phyloP scores from a whole-genome alignment of 2,113 vertebrate species.

The Chaetodon trifascialis region DNA sequence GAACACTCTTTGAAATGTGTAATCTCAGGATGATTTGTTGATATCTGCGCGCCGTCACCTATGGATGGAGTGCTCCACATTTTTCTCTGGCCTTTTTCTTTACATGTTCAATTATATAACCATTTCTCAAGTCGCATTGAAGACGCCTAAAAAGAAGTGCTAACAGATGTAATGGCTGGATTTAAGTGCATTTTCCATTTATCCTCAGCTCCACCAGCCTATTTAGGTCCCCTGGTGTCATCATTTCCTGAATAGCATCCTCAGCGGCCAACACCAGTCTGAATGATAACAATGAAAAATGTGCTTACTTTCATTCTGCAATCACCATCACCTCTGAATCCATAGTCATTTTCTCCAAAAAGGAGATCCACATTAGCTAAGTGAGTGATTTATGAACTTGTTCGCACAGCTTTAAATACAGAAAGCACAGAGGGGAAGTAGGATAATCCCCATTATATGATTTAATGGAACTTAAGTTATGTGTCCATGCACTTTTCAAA shows the following conservation, averaged over 20 bases:
- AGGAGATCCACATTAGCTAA: conserved; percentile 74
- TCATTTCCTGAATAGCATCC: conserved; percentile 68
- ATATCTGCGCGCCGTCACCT: conserved; percentile 32
- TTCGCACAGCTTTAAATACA: conserved; percentile 69
- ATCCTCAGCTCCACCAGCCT: conserved; percentile 30
- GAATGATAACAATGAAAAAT: conserved; percentile 83
- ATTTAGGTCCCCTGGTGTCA: conserved; percentile 57
- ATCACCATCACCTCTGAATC: conserved; percentile 78
- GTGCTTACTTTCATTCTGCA: conserved; percentile 74
- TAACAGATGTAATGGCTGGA: conserved; percentile 45
- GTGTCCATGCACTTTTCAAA: conserved; percentile 18
- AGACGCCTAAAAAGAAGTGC: conserved; percentile 39
- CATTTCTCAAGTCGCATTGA: conserved; percentile 33
- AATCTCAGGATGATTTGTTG: conserved; percentile 48
- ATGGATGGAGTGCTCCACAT: conserved; percentile 33
- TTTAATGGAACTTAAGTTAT: conserved; percentile 26
- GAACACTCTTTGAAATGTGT: conserved; percentile 51
- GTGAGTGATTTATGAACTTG: conserved; percentile 82
- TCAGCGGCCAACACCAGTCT: conserved; percentile 51
- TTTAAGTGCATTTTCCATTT: conserved; percentile 60
- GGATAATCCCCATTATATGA: conserved; percentile 51
- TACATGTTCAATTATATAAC: conserved; percentile 35
- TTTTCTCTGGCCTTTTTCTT: conserved; percentile 56
- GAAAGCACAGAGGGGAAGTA: conserved; percentile 53
- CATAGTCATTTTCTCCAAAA: conserved; percentile 82